phyloP scores from a whole-genome alignment of 2,888 invertebrate species.

The Strigamia maritima region DNA sequence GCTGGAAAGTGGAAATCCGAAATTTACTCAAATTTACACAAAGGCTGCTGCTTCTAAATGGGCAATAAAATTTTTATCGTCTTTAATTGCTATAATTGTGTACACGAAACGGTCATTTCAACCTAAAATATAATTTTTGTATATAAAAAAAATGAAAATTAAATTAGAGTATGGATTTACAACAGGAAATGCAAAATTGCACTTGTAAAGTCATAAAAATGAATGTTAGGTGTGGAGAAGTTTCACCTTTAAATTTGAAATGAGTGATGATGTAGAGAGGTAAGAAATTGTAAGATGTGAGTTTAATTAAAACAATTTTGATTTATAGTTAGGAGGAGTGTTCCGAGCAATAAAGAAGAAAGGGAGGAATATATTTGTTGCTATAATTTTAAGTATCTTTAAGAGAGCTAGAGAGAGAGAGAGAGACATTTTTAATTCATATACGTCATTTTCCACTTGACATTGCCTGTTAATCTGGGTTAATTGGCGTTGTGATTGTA shows the following conservation, averaged over 20 bases:
- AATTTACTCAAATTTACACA: not conserved
- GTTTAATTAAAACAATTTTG: constrained; percentile 17
- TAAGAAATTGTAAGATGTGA: not conserved
- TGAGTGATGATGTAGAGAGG: not conserved
- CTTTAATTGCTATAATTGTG: not conserved
- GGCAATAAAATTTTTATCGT: not conserved
- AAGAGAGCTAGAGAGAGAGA: not conserved
- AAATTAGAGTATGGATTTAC: not conserved
- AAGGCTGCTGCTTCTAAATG: not conserved
- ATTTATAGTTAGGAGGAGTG: constrained; percentile 5
- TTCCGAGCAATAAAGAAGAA: not conserved
- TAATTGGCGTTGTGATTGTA: constrained; percentile 1
- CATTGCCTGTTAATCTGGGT: not conserved
- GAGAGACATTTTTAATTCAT: not conserved
- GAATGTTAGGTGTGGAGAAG: not conserved
- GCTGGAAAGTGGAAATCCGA: not conserved
- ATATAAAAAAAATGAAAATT: not conserved
- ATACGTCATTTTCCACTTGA: not conserved
- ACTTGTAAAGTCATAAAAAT: not conserved
- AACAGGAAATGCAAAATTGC: not conserved
- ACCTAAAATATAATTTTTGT: not conserved
- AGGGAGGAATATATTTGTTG: not conserved
- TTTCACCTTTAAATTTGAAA: constrained; percentile 3
- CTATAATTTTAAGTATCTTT: not conserved
- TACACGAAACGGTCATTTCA: not conserved